Percentiles rank a stretch among this genome's conserved stretches.
These are phyloP conservation scores for Zeugodacus cucurbitae DNA, from an alignment of 1,140 invertebrate genomes.

Conservation along the genomic window DNA sequence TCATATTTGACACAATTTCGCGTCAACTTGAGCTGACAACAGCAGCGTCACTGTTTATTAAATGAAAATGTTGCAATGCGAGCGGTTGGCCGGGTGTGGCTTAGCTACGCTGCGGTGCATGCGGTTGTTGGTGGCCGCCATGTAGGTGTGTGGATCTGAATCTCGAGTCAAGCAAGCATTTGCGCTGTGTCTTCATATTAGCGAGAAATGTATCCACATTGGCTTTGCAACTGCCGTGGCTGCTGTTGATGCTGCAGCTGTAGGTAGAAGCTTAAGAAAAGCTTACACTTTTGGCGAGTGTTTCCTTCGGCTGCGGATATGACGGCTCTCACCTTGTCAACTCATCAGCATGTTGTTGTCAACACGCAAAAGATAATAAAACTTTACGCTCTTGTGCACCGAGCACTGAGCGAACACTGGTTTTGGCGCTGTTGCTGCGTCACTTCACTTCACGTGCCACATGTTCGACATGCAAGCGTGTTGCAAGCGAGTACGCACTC, in stretches of 20 bases:
- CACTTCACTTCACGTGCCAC: background rate
- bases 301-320: background rate
- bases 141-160: too few species aligned
- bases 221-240: background rate
- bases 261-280: background rate
- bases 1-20: background rate
- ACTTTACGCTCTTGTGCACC: background rate
- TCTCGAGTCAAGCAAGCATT: too few species aligned
- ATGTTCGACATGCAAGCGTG: background rate
- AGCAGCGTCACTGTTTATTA: background rate
- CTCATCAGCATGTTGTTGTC: slow-evolving; percentile 25
- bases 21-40: background rate
- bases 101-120: background rate
- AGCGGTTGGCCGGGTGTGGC: background rate
- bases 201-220: background rate
- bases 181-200: background rate
- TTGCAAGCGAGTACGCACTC: background rate
- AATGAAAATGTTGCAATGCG: background rate
- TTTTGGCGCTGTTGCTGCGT: background rate
- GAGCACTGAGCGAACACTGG: background rate
- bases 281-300: background rate
- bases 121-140: background rate
- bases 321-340: background rate
- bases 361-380: background rate
- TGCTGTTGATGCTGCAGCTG: background rate